phyloP scores from a whole-genome alignment of 2,888 invertebrate species.

The Rhamphomyia laevipes region DNA sequence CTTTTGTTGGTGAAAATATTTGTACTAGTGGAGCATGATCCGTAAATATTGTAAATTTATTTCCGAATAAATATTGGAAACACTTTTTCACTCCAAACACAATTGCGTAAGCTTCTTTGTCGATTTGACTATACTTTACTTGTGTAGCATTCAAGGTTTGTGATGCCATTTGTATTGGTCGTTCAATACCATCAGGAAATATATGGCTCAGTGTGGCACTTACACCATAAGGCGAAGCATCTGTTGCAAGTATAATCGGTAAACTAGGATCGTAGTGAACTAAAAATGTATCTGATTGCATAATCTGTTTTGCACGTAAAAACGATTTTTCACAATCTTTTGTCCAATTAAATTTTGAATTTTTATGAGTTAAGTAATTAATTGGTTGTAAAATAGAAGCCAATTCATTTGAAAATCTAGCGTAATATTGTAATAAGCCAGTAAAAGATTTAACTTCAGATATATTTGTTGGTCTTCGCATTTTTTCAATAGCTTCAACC shows the following conservation, averaged over 20 bases:
- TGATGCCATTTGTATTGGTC: too few species aligned
- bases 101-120: too few species aligned
- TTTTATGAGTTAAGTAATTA: constrained; percentile 16
- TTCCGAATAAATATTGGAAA: constrained; percentile 31
- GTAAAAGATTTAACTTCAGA: constrained; percentile 20
- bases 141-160: too few species aligned
- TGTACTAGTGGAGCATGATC: constrained; percentile 14
- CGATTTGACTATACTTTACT: too few species aligned
- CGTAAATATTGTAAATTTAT: constrained; percentile 28
- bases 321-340: constrained; percentile 16
- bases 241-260: too few species aligned
- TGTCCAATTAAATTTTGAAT: constrained; percentile 17
- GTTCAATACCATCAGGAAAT: too few species aligned
- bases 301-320: constrained; percentile 16
- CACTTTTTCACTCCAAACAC: too few species aligned
- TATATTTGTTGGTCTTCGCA: constrained; percentile 14
- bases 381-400: constrained; percentile 18
- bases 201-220: too few species aligned
- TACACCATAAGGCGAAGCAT: too few species aligned
- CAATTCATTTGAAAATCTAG: constrained; percentile 11
- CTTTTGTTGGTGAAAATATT: constrained; percentile 13
- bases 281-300: too few species aligned
- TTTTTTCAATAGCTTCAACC: constrained; percentile 21
- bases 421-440: constrained; percentile 25
- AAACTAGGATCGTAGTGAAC: too few species aligned